Conservation (phyloP, 2,888 invertebrate genomes). For the Hetaerina titia region DNA sequence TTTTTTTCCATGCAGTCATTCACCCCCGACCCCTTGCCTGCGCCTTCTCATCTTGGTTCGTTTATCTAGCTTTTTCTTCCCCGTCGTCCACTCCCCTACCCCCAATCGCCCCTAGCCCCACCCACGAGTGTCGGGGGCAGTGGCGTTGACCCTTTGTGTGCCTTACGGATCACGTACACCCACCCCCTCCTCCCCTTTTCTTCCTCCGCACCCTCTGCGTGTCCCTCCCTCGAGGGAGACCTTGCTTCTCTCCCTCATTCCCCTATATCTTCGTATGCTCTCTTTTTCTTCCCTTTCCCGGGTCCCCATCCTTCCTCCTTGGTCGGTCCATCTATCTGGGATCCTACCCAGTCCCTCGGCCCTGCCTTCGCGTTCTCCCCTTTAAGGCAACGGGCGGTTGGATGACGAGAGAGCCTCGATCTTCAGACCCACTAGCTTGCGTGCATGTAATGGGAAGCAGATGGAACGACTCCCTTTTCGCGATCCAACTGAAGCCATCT, state of each 20-base stretch:
- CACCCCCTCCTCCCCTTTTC: background rate
- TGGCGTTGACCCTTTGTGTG: constrained; percentile 17
- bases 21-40: background rate
- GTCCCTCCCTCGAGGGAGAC: background rate
- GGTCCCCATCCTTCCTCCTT: background rate
- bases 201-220: background rate
- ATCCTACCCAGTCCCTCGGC: background rate
- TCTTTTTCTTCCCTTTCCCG: no score
- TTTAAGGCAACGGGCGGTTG: no score
- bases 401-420: no score
- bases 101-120: no score
- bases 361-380: background rate
- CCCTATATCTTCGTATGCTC: background rate
- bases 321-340: background rate
- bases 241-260: background rate
- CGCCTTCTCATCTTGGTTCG: constrained; percentile 9
- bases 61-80: background rate
- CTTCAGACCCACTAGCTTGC: no score
- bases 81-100: background rate
- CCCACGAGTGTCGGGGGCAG: background rate
- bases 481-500: no score
- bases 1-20: background rate
- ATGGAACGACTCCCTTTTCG: no score
- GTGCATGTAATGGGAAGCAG: no score
- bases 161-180: background rate